A percentile compares a stretch with the other conserved stretches of the same genome.
These are phyloP conservation scores for Plagodis dolabraria DNA, from an alignment of 2,888 invertebrate species.

Conservation along the genomic window DNA sequence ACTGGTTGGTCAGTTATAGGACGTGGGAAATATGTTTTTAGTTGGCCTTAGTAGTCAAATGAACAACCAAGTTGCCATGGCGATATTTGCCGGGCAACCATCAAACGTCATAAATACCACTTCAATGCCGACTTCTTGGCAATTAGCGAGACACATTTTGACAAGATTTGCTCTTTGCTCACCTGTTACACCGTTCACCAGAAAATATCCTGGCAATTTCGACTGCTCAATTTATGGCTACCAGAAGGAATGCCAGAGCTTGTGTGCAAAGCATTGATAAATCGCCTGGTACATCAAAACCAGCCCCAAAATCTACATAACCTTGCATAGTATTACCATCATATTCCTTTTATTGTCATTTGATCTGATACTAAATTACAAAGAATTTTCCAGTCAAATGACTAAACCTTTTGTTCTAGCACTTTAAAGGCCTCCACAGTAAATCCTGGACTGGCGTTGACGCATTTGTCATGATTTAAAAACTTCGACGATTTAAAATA, in stretches of 20 bases:
- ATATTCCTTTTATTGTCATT: slow-evolving; percentile 1
- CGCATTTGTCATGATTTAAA: too few species aligned
- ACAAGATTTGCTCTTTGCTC: slow-evolving; percentile 6
- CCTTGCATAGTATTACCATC: neutral
- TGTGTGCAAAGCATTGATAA: neutral
- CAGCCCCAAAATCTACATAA: too few species aligned
- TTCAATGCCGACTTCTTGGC: neutral
- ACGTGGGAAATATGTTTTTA: neutral
- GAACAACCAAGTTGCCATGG: slow-evolving; percentile 1
- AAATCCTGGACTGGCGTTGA: neutral
- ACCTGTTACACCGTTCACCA: slow-evolving; percentile 1
- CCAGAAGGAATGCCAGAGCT: slow-evolving; percentile 8
- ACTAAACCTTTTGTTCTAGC: neutral
- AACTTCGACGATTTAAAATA: too few species aligned
- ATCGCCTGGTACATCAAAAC: too few species aligned
- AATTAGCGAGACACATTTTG: slow-evolving; percentile 1
- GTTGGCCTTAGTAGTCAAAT: neutral
- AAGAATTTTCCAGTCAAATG: neutral
- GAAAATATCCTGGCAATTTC: slow-evolving; percentile 15
- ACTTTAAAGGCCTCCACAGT: neutral
- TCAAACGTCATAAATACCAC: neutral
- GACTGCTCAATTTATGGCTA: slow-evolving; percentile 6
- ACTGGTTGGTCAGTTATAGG: neutral
- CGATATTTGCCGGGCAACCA: too few species aligned
- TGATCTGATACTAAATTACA: neutral